Evolutionary conservation across 2,113 vertebrate genomes (phyloP).

Genomic region (Nothobranchius kuhntae): DNA sequence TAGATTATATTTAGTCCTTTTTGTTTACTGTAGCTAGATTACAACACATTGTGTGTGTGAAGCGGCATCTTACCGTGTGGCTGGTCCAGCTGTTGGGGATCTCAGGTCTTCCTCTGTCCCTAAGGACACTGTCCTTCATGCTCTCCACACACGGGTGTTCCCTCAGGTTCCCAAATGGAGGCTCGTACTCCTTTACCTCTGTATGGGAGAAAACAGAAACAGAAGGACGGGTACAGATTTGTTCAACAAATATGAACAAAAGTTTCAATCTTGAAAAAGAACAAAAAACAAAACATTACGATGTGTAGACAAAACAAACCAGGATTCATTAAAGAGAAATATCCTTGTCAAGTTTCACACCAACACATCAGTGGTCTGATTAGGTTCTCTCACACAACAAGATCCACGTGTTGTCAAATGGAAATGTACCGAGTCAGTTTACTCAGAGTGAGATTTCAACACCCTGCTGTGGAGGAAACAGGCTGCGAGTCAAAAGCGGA

Average conservation of each 20-base stretch:
- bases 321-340: conserved; percentile 31
- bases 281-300: background rate
- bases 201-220: conserved; percentile 5
- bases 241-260: background rate
- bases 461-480: conserved; percentile 7
- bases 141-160: conserved; percentile 97
- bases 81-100: conserved; percentile 91
- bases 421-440: conserved; percentile 28
- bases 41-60: background rate
- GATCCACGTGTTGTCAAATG: conserved; percentile 31
- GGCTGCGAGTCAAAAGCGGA: conserved; percentile 5
- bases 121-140: conserved; percentile 97
- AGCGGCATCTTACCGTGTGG: conserved; percentile 83
- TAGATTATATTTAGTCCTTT: too few relatives aligned
- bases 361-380: conserved; percentile 34
- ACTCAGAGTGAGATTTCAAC: conserved; percentile 34
- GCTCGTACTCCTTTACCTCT: conserved; percentile 97
- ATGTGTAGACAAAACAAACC: too few relatives aligned
- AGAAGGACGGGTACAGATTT: background rate
- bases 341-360: conserved; percentile 38
- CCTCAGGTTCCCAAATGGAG: conserved; percentile 92
- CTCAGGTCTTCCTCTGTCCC: conserved; percentile 91
- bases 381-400: conserved; percentile 33
- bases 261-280: too few relatives aligned
- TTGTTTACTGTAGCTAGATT: too few relatives aligned